Evolutionary conservation across 2,797 vertebrate genomes (phyloP).

Genomic region (Melanotaenia boesemani): DNA sequence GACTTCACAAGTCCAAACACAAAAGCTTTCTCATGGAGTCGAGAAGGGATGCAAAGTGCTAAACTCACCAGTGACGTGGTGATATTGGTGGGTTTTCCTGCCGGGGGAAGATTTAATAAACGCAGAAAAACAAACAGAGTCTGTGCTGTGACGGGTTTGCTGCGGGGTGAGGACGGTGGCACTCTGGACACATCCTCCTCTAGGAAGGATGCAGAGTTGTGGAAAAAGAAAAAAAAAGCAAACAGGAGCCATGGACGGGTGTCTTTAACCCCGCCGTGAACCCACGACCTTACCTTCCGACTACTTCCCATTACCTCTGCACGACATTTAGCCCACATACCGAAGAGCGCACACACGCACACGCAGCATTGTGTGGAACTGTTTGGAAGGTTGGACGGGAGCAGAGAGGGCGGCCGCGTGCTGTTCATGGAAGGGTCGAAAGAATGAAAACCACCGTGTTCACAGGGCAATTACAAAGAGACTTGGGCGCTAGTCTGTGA

Average conservation of each 20-base stretch:
- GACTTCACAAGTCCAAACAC: conserved; percentile 69
- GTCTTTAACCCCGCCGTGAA: conserved; percentile 91
- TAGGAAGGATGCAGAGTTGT: conserved; percentile 91
- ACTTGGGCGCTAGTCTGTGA: conserved; percentile 27
- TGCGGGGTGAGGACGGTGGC: conserved; percentile 74
- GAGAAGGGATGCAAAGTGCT: conserved; percentile 63
- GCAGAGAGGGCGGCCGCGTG: conserved; percentile 46
- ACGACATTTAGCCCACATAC: conserved; percentile 82
- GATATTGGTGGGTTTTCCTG: conserved; percentile 83
- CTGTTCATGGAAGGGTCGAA: conserved; percentile 63
- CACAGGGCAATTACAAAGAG: conserved; percentile 48
- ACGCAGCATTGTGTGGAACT: conserved; percentile 56
- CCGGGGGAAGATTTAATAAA: conserved; percentile 84
- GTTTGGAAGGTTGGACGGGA: conserved; percentile 56
- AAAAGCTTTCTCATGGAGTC: conserved; percentile 73
- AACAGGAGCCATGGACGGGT: conserved; percentile 88
- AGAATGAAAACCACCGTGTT: conserved; percentile 66
- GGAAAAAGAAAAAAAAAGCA: conserved; percentile 73
- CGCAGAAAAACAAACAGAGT: conserved; percentile 91
- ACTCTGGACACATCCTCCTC: conserved; percentile 87
- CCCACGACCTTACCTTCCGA: conserved; percentile 86
- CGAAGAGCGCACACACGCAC: conserved; percentile 46
- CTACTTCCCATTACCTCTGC: conserved; percentile 89
- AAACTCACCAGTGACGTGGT: conserved; percentile 83
- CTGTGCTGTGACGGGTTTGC: conserved; percentile 71